A percentile compares a stretch with the other conserved stretches of the same genome.
phyloP scores from a whole-genome alignment of 2,113 vertebrate genomes.

The Phylloscopus trochiloides region DNA sequence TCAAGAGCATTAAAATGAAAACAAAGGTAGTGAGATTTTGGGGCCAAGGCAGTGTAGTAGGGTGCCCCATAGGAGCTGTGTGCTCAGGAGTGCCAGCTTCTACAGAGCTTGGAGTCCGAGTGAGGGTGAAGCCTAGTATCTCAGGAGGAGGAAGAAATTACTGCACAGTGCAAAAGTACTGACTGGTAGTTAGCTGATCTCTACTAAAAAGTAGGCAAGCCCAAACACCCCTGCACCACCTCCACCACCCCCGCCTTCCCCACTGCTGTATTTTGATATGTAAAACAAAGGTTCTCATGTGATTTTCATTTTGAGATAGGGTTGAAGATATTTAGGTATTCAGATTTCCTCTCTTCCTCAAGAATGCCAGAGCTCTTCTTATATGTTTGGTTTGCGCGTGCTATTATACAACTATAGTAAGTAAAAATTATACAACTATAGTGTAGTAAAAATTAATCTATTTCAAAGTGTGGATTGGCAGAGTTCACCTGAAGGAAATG shows the following conservation, averaged over 20 bases:
- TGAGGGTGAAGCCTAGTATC: not conserved
- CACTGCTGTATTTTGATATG: not conserved
- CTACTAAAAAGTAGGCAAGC: not conserved
- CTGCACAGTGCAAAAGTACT: not conserved
- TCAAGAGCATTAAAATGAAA: not conserved
- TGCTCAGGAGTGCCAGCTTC: not conserved
- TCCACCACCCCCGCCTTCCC: rapidly evolving
- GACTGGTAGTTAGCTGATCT: not conserved
- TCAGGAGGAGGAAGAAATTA: not conserved
- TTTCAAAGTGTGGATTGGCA: not conserved
- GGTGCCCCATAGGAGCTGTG: rapidly evolving
- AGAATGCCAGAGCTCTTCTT: not conserved
- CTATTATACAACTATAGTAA: not conserved
- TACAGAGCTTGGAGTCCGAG: rapidly evolving
- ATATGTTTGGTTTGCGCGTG: not conserved
- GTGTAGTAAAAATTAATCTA: not conserved
- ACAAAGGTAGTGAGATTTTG: not conserved
- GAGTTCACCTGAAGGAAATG: not conserved
- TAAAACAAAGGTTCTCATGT: not conserved
- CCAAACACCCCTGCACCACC: not conserved
- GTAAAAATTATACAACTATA: no score
- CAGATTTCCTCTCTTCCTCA: rapidly evolving
- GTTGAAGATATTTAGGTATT: not conserved
- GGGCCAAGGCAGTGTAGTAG: not conserved
- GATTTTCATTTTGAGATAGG: not conserved